phyloP scores from a whole-genome alignment of 2,113 vertebrate species.

The Buteo buteo region DNA sequence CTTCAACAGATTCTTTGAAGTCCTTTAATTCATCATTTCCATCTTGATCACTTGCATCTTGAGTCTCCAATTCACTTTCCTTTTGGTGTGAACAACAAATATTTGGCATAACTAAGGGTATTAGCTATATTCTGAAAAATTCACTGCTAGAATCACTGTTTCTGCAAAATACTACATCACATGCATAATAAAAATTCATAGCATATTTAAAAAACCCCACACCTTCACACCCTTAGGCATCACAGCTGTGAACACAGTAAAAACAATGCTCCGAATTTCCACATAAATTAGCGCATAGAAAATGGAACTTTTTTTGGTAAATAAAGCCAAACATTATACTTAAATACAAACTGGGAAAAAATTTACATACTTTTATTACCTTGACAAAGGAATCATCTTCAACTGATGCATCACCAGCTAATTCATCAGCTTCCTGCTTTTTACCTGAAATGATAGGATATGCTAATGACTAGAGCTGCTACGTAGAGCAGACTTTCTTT shows the following conservation, averaged over 20 bases:
- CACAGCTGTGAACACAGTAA: neutral
- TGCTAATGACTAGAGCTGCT: neutral
- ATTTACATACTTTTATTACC: constrained; percentile 73
- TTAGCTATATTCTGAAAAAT: neutral
- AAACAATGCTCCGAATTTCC: neutral
- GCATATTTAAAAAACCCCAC: neutral
- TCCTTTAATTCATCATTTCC: constrained; percentile 78
- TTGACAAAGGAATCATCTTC: constrained; percentile 89
- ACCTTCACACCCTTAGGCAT: neutral
- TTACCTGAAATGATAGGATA: constrained; percentile 77
- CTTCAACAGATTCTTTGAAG: constrained; percentile 73
- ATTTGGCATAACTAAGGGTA: constrained; percentile 34
- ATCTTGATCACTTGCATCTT: constrained; percentile 79
- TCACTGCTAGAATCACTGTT: neutral
- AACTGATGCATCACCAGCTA: constrained; percentile 78
- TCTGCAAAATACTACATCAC: neutral
- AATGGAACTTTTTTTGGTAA: neutral
- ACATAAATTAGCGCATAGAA: neutral
- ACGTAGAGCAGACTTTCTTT: neutral
- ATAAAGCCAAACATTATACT: neutral
- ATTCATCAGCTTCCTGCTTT: constrained; percentile 84
- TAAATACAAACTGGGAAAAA: neutral
- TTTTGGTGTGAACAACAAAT: constrained; percentile 70
- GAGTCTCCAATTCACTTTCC: constrained; percentile 79
- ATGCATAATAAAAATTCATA: neutral